Percentiles rank a stretch among this genome's conserved stretches.
These are phyloP conservation scores for Chironomus tentans DNA, from an alignment of 2,888 invertebrate species.

Conservation along the genomic window DNA sequence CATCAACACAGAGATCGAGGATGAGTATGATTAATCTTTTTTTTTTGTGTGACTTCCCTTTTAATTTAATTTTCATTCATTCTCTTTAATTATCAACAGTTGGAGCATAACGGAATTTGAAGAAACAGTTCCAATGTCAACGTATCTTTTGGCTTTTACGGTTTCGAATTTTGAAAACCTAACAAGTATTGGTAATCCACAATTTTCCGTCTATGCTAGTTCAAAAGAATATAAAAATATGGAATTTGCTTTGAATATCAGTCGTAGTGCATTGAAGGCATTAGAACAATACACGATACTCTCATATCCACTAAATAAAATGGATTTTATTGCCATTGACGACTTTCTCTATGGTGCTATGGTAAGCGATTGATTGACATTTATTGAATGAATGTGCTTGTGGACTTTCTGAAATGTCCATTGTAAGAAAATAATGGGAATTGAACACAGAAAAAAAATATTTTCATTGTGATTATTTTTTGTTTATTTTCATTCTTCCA, in stretches of 20 bases:
- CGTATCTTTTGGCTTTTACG: conserved; percentile 64
- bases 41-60: background rate
- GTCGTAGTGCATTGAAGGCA: background rate
- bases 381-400: background rate
- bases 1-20: conserved; percentile 28
- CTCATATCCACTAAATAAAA: conserved; percentile 22
- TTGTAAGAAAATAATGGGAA: too few species aligned
- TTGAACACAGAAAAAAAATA: too few species aligned
- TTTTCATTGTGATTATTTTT: too few species aligned
- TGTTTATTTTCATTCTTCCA: background rate
- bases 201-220: conserved; percentile 12
- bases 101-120: conserved; percentile 35
- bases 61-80: background rate
- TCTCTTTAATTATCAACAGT: background rate
- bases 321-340: conserved; percentile 67
- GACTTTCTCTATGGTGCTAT: conserved; percentile 71
- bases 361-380: conserved; percentile 44
- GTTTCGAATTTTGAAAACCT: conserved; percentile 41
- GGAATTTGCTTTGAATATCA: conserved; percentile 14
- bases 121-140: conserved; percentile 53
- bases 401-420: too few species aligned
- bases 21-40: conserved; percentile 28
- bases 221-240: background rate
- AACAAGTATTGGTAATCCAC: background rate
- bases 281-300: conserved; percentile 8